phyloP scores from a whole-genome alignment of 2,113 vertebrate genomes.

The Ancistrus triradiatus region DNA sequence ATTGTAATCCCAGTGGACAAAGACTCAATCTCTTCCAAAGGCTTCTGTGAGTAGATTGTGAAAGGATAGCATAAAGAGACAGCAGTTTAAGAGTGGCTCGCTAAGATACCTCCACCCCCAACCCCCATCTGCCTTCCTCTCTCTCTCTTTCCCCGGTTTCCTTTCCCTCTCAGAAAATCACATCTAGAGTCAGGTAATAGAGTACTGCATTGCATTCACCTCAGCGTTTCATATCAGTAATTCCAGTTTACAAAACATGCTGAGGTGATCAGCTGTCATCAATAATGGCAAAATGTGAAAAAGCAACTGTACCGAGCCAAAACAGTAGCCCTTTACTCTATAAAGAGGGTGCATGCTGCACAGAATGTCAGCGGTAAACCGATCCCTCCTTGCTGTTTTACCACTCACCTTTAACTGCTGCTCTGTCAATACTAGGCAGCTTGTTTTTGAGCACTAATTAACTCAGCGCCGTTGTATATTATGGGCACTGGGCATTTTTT shows the following conservation, averaged over 20 bases:
- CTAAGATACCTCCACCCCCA: conserved; percentile 71
- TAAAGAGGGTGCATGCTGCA: background rate
- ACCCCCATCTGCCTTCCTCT: conserved; percentile 21
- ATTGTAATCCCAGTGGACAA: conserved; percentile 76
- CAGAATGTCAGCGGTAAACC: conserved; percentile 61
- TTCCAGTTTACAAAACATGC: conserved; percentile 63
- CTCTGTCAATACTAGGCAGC: conserved; percentile 54
- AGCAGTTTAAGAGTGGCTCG: conserved; percentile 68
- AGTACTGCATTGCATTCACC: conserved; percentile 70
- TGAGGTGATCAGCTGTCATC: conserved; percentile 76
- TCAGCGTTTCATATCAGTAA: conserved; percentile 62
- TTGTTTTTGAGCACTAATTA: conserved; percentile 65
- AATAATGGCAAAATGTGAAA: conserved; percentile 32
- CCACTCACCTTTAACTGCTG: conserved; percentile 56
- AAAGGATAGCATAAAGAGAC: conserved; percentile 59
- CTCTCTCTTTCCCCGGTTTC: background rate
- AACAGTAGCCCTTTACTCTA: conserved; percentile 60
- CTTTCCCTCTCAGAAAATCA: conserved; percentile 50
- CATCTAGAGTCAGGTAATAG: conserved; percentile 64
- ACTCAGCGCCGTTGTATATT: conserved; percentile 66
- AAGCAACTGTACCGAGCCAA: conserved; percentile 56
- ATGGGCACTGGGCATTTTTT: conserved; percentile 55
- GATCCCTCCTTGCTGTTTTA: conserved; percentile 55
- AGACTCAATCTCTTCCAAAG: conserved; percentile 60
- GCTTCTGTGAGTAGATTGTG: conserved; percentile 56